phyloP scores from a whole-genome alignment of 2,797 vertebrate genomes.

The Etheostoma nigrum region DNA sequence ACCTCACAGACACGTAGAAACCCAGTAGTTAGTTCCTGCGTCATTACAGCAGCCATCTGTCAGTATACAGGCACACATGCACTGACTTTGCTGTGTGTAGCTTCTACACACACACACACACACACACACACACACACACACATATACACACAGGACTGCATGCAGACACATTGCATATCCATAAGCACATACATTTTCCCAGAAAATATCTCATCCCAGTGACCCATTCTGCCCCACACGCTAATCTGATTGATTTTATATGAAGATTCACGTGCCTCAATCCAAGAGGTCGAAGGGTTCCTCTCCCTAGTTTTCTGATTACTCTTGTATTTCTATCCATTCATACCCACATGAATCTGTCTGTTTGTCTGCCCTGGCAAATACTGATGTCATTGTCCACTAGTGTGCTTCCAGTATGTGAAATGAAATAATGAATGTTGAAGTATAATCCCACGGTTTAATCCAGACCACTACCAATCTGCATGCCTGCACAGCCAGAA shows the following conservation, averaged over 20 bases:
- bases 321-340: slow-evolving; percentile 48
- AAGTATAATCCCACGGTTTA: slow-evolving; percentile 80
- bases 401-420: slow-evolving; percentile 55
- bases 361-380: slow-evolving; percentile 67
- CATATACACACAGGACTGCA: not conserved
- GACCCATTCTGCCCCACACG: slow-evolving; percentile 30
- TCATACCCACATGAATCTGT: slow-evolving; percentile 69
- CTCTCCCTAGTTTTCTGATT: slow-evolving; percentile 28
- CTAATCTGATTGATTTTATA: slow-evolving; percentile 30
- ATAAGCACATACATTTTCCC: slow-evolving; percentile 25
- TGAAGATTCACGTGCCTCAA: slow-evolving; percentile 44
- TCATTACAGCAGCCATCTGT: slow-evolving; percentile 84
- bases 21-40: slow-evolving; percentile 78
- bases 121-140: slow-evolving; percentile 16
- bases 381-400: slow-evolving; percentile 80
- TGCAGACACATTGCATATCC: slow-evolving; percentile 29
- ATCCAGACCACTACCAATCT: slow-evolving; percentile 78
- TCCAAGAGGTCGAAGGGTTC: slow-evolving; percentile 48
- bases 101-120: slow-evolving; percentile 13
- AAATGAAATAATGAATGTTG: slow-evolving; percentile 79
- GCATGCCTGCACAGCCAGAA: slow-evolving; percentile 48
- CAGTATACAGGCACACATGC: slow-evolving; percentile 67
- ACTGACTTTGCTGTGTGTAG: slow-evolving; percentile 61
- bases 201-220: slow-evolving; percentile 27
- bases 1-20: slow-evolving; percentile 70